Base-by-base conservation (phyloP, 2,888 invertebrate genomes). In the Drosophila dives region DNA sequence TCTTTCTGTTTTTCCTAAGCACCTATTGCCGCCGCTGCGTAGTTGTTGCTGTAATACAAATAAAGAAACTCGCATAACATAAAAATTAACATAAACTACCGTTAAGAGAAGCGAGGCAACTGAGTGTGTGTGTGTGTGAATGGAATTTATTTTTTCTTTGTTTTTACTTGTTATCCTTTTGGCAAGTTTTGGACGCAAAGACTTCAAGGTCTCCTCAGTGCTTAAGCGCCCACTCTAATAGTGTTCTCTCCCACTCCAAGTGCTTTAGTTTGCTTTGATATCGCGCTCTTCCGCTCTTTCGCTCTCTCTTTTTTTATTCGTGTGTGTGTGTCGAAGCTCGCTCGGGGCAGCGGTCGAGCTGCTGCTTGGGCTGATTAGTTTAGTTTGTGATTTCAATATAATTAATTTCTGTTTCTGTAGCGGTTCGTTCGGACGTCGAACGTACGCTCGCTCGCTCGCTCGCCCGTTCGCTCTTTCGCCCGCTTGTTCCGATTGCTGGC, bases 311-410 rank as follows among this genome's bases (percentile, higher is more conserved):
- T 20, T 53, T 8, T 3, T 33, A 33, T 53, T 53, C 26, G 32
- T 51, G 38, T 66, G 49, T 42, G 49, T 23, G 32, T 33, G 50
- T 32, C 61, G 66, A 76, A 76, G 78, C 74, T 76, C 78, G 74
- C 78, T 77, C 78, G 62, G 72, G 63, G 29, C 55, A 50, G 58
- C 59, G 70, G 63, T 62, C 64, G 53, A 56, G 67, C 74, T 73
- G 71, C 59, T 75, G 75, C 72, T 76, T 84, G 79, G 88, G 81
- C 87, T 85, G 85, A 85, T 85, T 85, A 85, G 85, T 85, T 85
- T 86, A 85, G 85, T 85, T 85, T 89, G 85, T 89, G 89, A 89
- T 85, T 85, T 85, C 85, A 85, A 89, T 85, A 85, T 85, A 85
- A 85, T 85, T 85, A 85, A 85, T 85, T 85, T 85, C 82, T 87